Evolutionary conservation across 2,113 vertebrate species (phyloP).

Genomic region (Pluvianellus socialis): DNA sequence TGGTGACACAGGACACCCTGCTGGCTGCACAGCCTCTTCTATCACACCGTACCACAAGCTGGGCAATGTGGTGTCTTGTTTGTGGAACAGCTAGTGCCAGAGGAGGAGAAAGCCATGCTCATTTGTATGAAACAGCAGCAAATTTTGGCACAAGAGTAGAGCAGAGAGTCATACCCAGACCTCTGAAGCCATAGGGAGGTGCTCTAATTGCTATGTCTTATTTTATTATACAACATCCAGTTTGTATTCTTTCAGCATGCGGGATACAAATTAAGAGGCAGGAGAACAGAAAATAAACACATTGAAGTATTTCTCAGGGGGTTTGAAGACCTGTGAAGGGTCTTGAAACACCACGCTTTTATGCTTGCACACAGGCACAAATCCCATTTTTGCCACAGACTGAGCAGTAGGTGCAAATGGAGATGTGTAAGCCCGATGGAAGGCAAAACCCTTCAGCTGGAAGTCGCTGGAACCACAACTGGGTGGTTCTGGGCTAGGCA

Average conservation of each 20-base stretch:
- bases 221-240: background rate
- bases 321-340: background rate
- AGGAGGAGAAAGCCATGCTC: background rate
- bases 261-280: background rate
- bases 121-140: background rate
- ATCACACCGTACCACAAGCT: accelerated
- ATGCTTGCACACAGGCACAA: background rate
- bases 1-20: background rate
- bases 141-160: background rate
- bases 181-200: background rate
- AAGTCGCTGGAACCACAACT: background rate
- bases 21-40: background rate
- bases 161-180: background rate
- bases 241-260: background rate
- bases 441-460: background rate
- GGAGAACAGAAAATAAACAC: background rate
- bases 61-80: accelerated
- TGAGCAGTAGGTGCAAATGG: background rate
- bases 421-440: background rate
- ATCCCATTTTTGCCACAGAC: background rate
- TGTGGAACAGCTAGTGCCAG: background rate
- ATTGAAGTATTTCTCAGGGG: background rate
- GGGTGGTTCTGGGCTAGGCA: background rate
- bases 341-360: background rate
- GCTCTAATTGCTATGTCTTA: background rate